These are phyloP conservation scores for Tipula unca DNA, from an alignment of 2,888 invertebrate species.

Conservation along the genomic window DNA sequence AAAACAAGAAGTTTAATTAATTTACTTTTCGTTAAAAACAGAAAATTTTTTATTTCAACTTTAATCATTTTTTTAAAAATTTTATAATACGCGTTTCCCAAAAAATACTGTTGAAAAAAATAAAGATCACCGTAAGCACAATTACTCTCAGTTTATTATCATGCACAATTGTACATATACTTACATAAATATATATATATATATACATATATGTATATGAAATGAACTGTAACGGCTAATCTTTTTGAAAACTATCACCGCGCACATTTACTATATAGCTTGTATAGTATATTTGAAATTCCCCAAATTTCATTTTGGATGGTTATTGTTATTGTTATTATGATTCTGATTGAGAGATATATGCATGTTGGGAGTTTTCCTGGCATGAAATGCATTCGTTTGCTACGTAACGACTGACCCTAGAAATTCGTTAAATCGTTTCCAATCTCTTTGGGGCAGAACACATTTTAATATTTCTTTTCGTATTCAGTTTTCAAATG, in stretches of 20 bases:
- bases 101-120: background rate
- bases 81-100: background rate
- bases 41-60: background rate
- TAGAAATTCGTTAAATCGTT: background rate
- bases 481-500: background rate
- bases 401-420: background rate
- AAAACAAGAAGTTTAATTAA: constrained; percentile 14
- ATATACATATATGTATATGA: background rate
- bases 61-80: background rate
- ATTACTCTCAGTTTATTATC: background rate
- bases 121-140: background rate
- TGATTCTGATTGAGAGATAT: background rate
- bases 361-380: background rate
- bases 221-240: background rate
- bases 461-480: background rate
- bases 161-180: no score
- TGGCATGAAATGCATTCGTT: background rate
- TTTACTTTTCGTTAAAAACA: background rate
- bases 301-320: background rate
- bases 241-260: background rate
- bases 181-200: no score
- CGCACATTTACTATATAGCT: background rate
- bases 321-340: background rate
- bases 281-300: background rate
- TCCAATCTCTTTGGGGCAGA: background rate